phyloP scores from a whole-genome alignment of 2,113 vertebrate genomes.

The Leptobrachium leishanense region DNA sequence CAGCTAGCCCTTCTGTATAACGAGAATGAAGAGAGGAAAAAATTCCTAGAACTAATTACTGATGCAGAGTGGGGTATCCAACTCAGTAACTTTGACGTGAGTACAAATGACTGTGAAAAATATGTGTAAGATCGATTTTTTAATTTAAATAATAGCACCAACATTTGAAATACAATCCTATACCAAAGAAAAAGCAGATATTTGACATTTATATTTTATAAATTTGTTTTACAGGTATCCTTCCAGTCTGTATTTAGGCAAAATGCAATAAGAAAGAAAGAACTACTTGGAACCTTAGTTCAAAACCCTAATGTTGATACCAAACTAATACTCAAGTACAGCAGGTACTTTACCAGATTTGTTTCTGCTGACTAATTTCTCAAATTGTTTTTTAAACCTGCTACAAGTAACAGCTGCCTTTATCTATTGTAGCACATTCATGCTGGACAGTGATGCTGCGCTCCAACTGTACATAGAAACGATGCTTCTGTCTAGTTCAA shows the following conservation, averaged over 20 bases:
- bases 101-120: slow-evolving; percentile 46
- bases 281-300: slow-evolving; percentile 79
- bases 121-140: too few species aligned
- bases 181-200: too few species aligned
- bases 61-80: slow-evolving; percentile 90
- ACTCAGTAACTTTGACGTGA: slow-evolving; percentile 81
- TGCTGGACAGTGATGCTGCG: slow-evolving; percentile 77
- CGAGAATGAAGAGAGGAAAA: slow-evolving; percentile 68
- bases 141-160: too few species aligned
- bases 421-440: slow-evolving; percentile 73
- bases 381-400: neutral
- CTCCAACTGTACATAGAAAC: slow-evolving; percentile 89
- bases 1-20: slow-evolving; percentile 75
- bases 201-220: too few species aligned
- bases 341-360: slow-evolving; percentile 72
- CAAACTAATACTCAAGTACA: slow-evolving; percentile 82
- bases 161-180: too few species aligned
- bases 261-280: slow-evolving; percentile 77
- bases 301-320: slow-evolving; percentile 79
- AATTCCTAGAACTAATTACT: slow-evolving; percentile 78
- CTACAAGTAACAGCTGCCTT: neutral
- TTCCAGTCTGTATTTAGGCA: slow-evolving; percentile 90
- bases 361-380: neutral
- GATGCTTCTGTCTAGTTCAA: slow-evolving; percentile 73
- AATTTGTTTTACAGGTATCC: slow-evolving; percentile 75